Percentiles rank a stretch among this genome's conserved stretches.
Conservation (phyloP, 2,797 vertebrate species). For the Acestrorhynchus altus region DNA sequence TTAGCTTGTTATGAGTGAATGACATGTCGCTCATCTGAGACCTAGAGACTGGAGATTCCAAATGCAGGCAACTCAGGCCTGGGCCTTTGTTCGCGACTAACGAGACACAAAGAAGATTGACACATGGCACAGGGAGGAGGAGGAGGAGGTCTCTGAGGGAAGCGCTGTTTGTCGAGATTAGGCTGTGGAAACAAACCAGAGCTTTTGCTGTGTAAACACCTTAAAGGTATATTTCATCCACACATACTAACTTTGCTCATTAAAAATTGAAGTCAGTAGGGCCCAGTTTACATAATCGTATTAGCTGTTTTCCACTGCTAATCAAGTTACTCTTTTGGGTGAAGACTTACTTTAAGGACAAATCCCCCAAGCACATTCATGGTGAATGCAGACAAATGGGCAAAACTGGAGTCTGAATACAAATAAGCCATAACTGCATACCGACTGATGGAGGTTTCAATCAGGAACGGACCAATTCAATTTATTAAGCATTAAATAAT, state of each 20-base stretch:
- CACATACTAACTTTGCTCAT: neutral
- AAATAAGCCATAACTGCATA: neutral
- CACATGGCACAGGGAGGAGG: slow-evolving; percentile 16
- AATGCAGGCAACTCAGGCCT: slow-evolving; percentile 34
- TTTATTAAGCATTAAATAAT: too few species aligned
- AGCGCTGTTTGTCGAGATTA: slow-evolving; percentile 47
- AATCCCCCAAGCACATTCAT: neutral
- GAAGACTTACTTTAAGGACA: neutral
- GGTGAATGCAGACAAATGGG: neutral
- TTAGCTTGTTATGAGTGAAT: slow-evolving; percentile 48
- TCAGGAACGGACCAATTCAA: too few species aligned
- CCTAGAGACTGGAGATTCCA: slow-evolving; percentile 23
- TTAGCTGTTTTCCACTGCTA: neutral
- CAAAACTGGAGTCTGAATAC: neutral
- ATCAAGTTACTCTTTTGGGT: neutral
- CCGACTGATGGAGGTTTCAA: too few species aligned
- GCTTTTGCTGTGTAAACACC: slow-evolving; percentile 9
- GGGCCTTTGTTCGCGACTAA: slow-evolving; percentile 43
- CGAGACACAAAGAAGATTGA: slow-evolving; percentile 49
- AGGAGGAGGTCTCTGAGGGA: slow-evolving; percentile 31
- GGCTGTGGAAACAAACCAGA: slow-evolving; percentile 32
- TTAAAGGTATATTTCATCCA: neutral
- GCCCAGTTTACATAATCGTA: neutral
- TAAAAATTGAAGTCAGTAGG: neutral
- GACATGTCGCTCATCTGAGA: slow-evolving; percentile 46